phyloP scores from a whole-genome alignment of 2,888 invertebrate species.

The Sinohyriopsis cumingii region DNA sequence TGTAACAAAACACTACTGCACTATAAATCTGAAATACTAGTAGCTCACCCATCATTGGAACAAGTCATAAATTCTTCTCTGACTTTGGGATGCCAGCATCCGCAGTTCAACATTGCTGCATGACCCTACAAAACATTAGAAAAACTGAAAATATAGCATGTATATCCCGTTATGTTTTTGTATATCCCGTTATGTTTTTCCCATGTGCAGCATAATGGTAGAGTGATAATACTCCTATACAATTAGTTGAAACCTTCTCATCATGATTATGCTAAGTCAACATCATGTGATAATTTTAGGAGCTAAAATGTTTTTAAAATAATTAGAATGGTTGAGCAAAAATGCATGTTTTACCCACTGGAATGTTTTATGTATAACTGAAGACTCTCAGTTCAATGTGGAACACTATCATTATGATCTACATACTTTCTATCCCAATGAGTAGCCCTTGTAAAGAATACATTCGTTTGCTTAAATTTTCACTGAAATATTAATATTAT shows the following conservation, averaged over 20 bases:
- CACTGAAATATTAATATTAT: too few relatives aligned
- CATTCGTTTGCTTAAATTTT: too few relatives aligned
- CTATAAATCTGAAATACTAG: too few relatives aligned
- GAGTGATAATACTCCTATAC: too few relatives aligned
- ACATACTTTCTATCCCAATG: too few relatives aligned
- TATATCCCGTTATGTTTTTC: background rate
- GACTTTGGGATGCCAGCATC: conserved; percentile 94
- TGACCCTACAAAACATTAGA: conserved; percentile 79
- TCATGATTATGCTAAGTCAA: background rate
- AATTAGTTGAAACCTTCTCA: background rate
- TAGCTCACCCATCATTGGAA: conserved; percentile 85
- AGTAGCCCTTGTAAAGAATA: too few relatives aligned
- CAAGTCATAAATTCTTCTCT: conserved; percentile 95
- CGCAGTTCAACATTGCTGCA: conserved; percentile 89
- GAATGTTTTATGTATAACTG: too few relatives aligned
- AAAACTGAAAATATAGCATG: background rate
- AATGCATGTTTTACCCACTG: too few relatives aligned
- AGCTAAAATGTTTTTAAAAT: background rate
- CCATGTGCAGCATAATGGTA: too few relatives aligned
- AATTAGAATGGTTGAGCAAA: background rate
- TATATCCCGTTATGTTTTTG: background rate
- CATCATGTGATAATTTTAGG: background rate
- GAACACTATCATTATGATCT: too few relatives aligned
- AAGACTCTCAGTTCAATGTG: too few relatives aligned
- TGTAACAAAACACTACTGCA: too few relatives aligned